Conservation (phyloP, 2,888 invertebrate genomes). For the Anodontia alba region DNA sequence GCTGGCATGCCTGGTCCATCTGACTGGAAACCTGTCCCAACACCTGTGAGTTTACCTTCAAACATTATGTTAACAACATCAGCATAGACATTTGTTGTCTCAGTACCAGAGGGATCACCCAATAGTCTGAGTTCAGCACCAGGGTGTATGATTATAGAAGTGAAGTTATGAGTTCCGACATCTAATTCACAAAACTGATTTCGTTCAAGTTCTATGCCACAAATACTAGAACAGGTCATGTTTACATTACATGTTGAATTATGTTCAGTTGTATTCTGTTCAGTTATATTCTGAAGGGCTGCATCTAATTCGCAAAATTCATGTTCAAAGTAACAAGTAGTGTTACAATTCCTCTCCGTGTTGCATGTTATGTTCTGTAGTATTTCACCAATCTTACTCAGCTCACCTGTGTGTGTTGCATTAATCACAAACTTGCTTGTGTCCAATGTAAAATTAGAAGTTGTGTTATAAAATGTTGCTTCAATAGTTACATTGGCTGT, state of each 20-base stretch:
- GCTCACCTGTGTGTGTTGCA: slow-evolving; percentile 11
- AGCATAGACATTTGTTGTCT: slow-evolving; percentile 65
- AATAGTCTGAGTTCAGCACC: slow-evolving; percentile 63
- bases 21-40: slow-evolving; percentile 62
- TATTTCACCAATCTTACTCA: slow-evolving; percentile 20
- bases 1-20: slow-evolving; percentile 63
- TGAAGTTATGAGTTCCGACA: slow-evolving; percentile 55
- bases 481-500: slow-evolving; percentile 32
- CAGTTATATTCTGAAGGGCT: too few species aligned
- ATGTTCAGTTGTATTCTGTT: too few species aligned
- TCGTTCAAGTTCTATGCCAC: slow-evolving; percentile 44
- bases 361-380: slow-evolving; percentile 34
- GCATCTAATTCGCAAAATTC: slow-evolving; percentile 30
- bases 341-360: too few species aligned
- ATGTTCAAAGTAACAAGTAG: too few species aligned
- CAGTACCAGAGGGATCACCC: slow-evolving; percentile 59
- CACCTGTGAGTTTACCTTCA: slow-evolving; percentile 64
- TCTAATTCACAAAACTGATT: slow-evolving; percentile 60
- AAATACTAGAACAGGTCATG: too few species aligned
- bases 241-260: too few species aligned
- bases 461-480: slow-evolving; percentile 46
- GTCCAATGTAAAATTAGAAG: slow-evolving; percentile 49
- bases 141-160: slow-evolving; percentile 60
- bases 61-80: slow-evolving; percentile 58
- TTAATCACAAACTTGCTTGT: slow-evolving; percentile 33